Evolutionary conservation across 2,113 vertebrate species (phyloP).

Genomic region (Bolborhynchus lineola): DNA sequence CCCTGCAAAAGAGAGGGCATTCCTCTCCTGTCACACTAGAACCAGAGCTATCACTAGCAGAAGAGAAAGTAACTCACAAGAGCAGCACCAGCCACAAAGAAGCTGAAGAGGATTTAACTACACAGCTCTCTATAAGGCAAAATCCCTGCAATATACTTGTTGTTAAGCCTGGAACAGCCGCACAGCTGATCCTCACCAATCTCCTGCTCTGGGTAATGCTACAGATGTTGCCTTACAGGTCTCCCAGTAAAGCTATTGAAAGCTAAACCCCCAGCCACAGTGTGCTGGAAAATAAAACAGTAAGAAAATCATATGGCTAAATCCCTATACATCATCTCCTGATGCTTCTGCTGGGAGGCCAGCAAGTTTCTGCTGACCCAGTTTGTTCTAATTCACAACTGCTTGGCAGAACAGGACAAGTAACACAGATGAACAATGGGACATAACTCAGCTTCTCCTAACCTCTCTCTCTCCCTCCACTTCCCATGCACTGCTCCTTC

Average conservation of each 20-base stretch:
- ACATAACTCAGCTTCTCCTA: background rate
- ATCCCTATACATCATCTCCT: background rate
- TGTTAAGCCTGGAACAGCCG: background rate
- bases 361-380: background rate
- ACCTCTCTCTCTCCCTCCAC: background rate
- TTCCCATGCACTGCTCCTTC: background rate
- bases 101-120: slow-evolving; percentile 10
- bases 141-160: background rate
- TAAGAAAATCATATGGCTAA: background rate
- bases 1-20: background rate
- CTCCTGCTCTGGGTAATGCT: background rate
- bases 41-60: background rate
- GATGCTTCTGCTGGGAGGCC: background rate
- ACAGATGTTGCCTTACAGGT: background rate
- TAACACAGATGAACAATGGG: background rate
- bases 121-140: background rate
- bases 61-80: background rate
- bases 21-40: background rate
- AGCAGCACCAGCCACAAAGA: background rate
- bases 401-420: background rate
- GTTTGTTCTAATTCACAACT: background rate
- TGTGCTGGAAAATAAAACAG: background rate
- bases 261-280: background rate
- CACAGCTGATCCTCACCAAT: background rate
- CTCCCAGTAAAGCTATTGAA: background rate